Evolutionary conservation across 2,888 invertebrate genomes (phyloP), one percentile per base, ranked within the genome.

Genomic region (Formica aserva): DNA sequence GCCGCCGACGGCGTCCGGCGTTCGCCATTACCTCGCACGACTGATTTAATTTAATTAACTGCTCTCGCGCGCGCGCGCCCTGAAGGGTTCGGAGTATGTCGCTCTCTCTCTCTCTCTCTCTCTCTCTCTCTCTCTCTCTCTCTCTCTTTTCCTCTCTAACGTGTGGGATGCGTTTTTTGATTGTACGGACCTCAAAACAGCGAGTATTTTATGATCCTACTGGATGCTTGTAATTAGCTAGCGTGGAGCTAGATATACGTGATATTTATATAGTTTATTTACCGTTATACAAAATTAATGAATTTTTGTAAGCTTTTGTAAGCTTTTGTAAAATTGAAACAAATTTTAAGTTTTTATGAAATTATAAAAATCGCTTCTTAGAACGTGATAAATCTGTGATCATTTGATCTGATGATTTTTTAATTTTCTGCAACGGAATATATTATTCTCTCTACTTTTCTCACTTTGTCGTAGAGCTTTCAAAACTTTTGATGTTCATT

Each of bases 1-100:
- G 69, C 82, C 74, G 62, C 66, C 87, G 82, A 84, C 87, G 74
- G 74, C 83, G 82, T 87, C 89, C 91, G 80, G 77, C 86, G 83
- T 85, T 89, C 87, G 83, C 85, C 77, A 87, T 90, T 89, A 90
- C 87, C 83, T 87, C 89, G 72, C 83, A 83, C 84, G 80, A 76
- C 84, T 87, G 83, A 90, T 87, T 85, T 85, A 85, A 86, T 89
- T 84, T 89, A 90, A 89, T 89, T 89, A 87, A 85, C 87, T 75
- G 78, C 81, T 76, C 80, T 41, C 29, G 57, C 72, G 78, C 60
- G 35, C 32, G 35, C 32, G 13, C 45, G 45, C 78, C 78, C 72
- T 48, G 22, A 72, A 80, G 78, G 72, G 32, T 60, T 35, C 72
- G 15, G 22, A 32, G 35, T 35, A 41, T 69, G 2, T 52, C n/a